phyloP scores from a whole-genome alignment of 2,888 invertebrate species.

The Ischnus inquisitorius region DNA sequence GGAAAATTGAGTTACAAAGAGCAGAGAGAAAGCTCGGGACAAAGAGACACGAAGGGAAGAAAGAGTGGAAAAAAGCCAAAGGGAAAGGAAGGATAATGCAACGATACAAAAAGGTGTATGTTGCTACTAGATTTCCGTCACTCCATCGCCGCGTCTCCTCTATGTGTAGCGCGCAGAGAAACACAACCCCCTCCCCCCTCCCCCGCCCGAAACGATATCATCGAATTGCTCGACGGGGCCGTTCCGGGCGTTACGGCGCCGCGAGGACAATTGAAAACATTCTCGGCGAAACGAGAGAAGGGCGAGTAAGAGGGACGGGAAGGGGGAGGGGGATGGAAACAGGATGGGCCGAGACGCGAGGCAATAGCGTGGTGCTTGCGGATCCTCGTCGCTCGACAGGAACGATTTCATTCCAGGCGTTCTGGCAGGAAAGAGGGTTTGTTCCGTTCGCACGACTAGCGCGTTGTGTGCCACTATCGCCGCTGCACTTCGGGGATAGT shows the following conservation, averaged over 20 bases:
- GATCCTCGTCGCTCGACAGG: constrained; percentile 29
- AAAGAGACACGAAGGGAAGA: not conserved
- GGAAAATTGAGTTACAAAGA: not conserved
- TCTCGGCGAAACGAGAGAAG: constrained; percentile 36
- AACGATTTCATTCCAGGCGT: constrained; percentile 43
- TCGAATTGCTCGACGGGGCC: constrained; percentile 45
- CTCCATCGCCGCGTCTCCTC: constrained; percentile 38
- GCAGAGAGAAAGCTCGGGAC: not conserved
- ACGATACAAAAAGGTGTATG: constrained; percentile 21
- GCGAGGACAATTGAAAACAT: constrained; percentile 57
- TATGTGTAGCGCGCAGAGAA: constrained; percentile 10
- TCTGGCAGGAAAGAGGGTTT: not conserved
- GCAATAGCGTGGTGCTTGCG: constrained; percentile 24
- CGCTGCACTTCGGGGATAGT: not conserved
- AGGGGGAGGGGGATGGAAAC: constrained; percentile 13
- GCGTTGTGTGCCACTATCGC: not conserved
- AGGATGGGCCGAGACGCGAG: constrained; percentile 19
- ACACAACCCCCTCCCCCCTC: not conserved
- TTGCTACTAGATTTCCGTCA: constrained; percentile 44
- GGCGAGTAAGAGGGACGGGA: not conserved
- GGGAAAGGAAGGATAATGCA: not conserved
- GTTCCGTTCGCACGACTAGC: not conserved
- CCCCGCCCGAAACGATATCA: constrained; percentile 35
- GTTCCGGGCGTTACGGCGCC: constrained; percentile 55
- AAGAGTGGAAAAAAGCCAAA: too few relatives aligned